These are phyloP conservation scores for Macaria notata DNA, from an alignment of 2,888 invertebrate genomes.

Conservation along the genomic window DNA sequence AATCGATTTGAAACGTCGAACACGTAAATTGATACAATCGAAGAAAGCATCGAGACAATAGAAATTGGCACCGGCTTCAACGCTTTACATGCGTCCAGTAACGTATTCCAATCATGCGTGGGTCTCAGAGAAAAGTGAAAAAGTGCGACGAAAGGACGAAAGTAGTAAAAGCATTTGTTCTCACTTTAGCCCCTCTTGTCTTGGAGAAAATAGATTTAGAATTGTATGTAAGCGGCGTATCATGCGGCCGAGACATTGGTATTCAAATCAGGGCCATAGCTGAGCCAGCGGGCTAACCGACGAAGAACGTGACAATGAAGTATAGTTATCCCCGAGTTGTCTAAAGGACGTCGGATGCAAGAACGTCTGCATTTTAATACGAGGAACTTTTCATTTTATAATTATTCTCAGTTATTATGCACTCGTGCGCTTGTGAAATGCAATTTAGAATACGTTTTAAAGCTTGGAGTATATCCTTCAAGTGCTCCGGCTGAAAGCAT, in stretches of 20 bases:
- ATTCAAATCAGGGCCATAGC: conserved; percentile 16
- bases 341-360: not conserved
- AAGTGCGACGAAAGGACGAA: conserved; percentile 26
- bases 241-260: conserved; percentile 15
- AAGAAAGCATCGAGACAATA: conserved; percentile 27
- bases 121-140: conserved; percentile 34
- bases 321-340: conserved; percentile 11
- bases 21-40: conserved; percentile 13
- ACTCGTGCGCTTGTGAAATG: no score
- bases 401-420: conserved; percentile 8
- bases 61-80: conserved; percentile 20
- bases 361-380: no score
- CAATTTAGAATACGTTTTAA: conserved; percentile 4
- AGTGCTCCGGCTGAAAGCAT: conserved; percentile 38
- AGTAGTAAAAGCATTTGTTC: conserved; percentile 34
- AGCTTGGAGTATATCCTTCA: conserved; percentile 24
- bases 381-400: conserved; percentile 4
- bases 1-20: conserved; percentile 6
- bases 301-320: conserved; percentile 9
- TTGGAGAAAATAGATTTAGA: conserved; percentile 27
- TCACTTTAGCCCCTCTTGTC: conserved; percentile 31
- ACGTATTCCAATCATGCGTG: conserved; percentile 40
- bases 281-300: conserved; percentile 11
- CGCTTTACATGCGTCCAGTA: conserved; percentile 17
- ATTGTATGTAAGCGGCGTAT: conserved; percentile 6